Evolutionary conservation across 2,797 vertebrate genomes (phyloP).

Genomic region (Hirundo rustica): DNA sequence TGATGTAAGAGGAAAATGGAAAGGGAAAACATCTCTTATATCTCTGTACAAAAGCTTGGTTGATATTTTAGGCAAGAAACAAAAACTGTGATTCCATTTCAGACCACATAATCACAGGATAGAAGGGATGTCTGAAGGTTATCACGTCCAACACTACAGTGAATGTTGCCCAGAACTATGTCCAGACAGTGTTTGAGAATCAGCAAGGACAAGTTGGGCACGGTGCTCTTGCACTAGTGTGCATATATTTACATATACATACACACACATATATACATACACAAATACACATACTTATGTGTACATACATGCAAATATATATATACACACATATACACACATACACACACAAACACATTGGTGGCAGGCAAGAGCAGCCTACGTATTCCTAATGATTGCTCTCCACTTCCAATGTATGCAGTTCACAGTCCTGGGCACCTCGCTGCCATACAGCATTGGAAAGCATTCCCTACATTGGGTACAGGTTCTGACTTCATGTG

Average conservation of each 20-base stretch:
- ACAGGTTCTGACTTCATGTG: not conserved
- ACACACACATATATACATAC: not conserved
- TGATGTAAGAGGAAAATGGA: not conserved
- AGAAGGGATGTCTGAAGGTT: not conserved
- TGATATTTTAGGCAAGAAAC: not conserved
- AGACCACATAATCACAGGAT: not conserved
- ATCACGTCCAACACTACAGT: fast-evolving
- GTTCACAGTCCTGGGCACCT: not conserved
- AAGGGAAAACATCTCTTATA: fast-evolving
- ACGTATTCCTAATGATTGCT: not conserved
- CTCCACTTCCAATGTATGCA: not conserved
- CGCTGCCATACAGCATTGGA: not conserved
- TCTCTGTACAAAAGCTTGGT: not conserved
- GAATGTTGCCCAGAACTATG: not conserved
- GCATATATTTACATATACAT: too few species aligned
- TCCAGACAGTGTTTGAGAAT: not conserved
- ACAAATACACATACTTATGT: not conserved
- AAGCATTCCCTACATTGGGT: fast-evolving
- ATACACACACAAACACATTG: too few species aligned
- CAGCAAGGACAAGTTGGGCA: not conserved
- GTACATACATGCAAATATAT: not conserved
- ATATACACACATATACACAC: too few species aligned
- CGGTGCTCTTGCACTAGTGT: not conserved
- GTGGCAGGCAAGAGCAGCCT: not conserved
- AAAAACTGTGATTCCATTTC: not conserved